Percentiles rank a stretch among this genome's conserved stretches.
Conservation (phyloP, 2,888 invertebrate species). For the Melieria picta region DNA sequence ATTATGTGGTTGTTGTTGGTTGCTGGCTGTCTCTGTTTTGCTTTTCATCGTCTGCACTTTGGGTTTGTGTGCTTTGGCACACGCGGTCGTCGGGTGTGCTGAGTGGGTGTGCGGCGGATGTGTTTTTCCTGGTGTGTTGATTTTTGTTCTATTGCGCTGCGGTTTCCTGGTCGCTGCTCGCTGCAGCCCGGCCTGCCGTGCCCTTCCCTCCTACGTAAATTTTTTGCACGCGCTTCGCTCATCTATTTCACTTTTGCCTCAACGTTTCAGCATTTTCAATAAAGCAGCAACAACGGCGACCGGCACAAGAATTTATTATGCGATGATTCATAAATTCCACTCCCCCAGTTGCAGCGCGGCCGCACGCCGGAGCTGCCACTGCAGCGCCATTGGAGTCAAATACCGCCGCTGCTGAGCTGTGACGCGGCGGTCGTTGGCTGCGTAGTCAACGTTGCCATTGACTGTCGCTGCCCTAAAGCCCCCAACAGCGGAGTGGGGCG, state of each 20-base stretch:
- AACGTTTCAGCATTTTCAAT: conserved; percentile 13
- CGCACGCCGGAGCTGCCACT: conserved; percentile 14
- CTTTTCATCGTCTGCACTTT: neutral
- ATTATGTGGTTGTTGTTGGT: neutral
- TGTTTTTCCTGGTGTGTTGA: conserved; percentile 12
- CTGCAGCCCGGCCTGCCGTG: neutral
- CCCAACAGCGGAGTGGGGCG: too few relatives aligned
- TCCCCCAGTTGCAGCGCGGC: conserved; percentile 9
- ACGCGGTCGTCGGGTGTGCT: neutral
- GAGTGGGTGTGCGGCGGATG: conserved; percentile 8
- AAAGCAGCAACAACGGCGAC: conserved; percentile 7
- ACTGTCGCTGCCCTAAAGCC: too few relatives aligned
- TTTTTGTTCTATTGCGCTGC: conserved; percentile 23
- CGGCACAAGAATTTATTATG: conserved; percentile 24
- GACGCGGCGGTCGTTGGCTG: conserved; percentile 7
- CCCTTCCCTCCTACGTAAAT: neutral
- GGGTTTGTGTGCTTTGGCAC: conserved; percentile 3
- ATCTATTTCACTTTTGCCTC: too few relatives aligned
- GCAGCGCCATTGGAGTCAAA: conserved; percentile 29
- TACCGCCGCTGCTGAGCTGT: conserved; percentile 14
- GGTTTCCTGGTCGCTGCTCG: neutral
- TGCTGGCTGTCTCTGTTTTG: neutral
- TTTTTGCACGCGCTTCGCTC: neutral
- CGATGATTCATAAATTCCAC: conserved; percentile 29
- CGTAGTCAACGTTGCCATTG: neutral